A percentile compares a stretch with the other conserved stretches of the same genome.
Evolutionary conservation across 2,113 vertebrate species (phyloP).

Genomic region (Telmatochromis sp.): DNA sequence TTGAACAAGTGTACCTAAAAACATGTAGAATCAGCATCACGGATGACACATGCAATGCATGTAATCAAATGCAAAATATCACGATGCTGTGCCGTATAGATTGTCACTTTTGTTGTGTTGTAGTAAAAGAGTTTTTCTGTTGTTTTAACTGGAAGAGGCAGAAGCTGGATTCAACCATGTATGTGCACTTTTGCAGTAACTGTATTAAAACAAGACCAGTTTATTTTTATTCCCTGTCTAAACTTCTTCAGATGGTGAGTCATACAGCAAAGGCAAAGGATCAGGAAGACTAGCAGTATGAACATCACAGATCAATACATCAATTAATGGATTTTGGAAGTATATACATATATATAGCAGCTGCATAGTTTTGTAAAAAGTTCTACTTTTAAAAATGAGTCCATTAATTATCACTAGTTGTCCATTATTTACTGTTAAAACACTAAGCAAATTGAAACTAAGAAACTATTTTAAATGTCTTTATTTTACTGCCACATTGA

Average conservation of each 20-base stretch:
- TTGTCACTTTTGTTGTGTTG: background rate
- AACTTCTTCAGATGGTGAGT: conserved; percentile 48
- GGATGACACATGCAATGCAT: background rate
- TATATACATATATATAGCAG: background rate
- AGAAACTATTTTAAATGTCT: background rate
- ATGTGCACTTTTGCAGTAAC: conserved; percentile 17
- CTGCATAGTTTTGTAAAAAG: background rate
- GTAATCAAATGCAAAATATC: background rate
- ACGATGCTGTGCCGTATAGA: background rate
- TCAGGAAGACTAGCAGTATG: conserved; percentile 26
- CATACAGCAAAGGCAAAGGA: conserved; percentile 18
- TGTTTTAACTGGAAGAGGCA: conserved; percentile 14
- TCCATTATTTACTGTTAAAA: background rate
- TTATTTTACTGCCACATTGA: background rate
- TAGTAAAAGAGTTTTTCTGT: conserved; percentile 31
- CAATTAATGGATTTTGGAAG: conserved; percentile 51
- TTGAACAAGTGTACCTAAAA: accelerated
- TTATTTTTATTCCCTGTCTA: conserved; percentile 52
- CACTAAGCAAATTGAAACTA: background rate
- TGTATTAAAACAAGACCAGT: conserved; percentile 44
- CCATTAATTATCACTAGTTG: background rate
- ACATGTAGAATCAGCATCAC: background rate
- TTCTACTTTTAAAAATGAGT: background rate
- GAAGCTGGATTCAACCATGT: conserved; percentile 17
- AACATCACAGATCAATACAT: background rate